These are phyloP conservation scores for Apogon talboti DNA, from an alignment of 2,797 vertebrate species.

Conservation along the genomic window DNA sequence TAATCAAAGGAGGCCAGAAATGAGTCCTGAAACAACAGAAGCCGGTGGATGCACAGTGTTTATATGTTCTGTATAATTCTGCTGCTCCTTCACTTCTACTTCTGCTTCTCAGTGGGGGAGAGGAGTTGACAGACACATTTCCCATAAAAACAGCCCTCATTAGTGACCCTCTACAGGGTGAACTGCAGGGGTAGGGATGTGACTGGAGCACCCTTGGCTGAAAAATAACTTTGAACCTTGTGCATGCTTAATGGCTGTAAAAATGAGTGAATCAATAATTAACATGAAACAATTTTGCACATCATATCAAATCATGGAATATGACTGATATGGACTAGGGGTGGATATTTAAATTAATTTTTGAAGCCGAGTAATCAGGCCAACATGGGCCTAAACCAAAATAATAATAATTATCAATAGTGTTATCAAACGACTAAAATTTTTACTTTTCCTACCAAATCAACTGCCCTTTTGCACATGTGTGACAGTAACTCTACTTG, in stretches of 20 bases:
- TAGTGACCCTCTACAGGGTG: conserved; percentile 39
- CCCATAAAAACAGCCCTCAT: conserved; percentile 41
- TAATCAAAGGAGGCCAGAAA: conserved; percentile 38
- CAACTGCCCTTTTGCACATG: no score
- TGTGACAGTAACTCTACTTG: no score
- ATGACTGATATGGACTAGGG: no score
- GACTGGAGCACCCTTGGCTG: conserved; percentile 37
- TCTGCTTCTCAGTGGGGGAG: conserved; percentile 16
- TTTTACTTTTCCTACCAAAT: no score
- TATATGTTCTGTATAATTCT: not conserved
- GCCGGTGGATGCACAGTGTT: conserved; percentile 1
- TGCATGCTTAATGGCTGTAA: conserved; percentile 63
- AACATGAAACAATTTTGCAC: conserved; percentile 32
- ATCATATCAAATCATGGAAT: no score
- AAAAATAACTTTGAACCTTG: conserved; percentile 58
- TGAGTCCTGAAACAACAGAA: conserved; percentile 22
- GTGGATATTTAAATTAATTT: no score
- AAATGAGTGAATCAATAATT: conserved; percentile 54
- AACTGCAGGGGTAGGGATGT: conserved; percentile 19
- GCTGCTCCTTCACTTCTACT: conserved; percentile 2
- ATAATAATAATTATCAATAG: no score
- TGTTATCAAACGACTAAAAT: no score
- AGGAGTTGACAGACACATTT: conserved; percentile 28
- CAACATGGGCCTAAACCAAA: no score
- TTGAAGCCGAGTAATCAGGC: no score